Conservation (phyloP, 1,140 invertebrate genomes). For the Caerostris darwini region DNA sequence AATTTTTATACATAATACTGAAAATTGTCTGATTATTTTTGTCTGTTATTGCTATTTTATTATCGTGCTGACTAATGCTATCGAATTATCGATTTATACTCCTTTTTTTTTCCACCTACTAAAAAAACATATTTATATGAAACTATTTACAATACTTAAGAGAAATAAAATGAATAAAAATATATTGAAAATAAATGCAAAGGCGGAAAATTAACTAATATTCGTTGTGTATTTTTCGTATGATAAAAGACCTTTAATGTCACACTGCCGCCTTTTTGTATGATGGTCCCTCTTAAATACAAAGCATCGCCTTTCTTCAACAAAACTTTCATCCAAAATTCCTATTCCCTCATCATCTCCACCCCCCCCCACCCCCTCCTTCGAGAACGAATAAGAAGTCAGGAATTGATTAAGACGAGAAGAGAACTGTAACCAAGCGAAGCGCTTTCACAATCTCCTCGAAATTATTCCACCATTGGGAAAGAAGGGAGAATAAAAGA, state of each 20-base stretch:
- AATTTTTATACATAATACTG: too few relatives aligned
- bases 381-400: slow-evolving; percentile 57
- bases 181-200: neutral
- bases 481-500: slow-evolving; percentile 57
- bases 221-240: neutral
- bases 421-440: slow-evolving; percentile 70
- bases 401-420: slow-evolving; percentile 71
- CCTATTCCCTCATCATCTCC: neutral
- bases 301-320: neutral
- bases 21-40: too few relatives aligned
- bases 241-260: neutral
- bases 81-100: too few relatives aligned
- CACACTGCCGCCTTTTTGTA: neutral
- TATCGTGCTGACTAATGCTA: too few relatives aligned
- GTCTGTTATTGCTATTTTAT: too few relatives aligned
- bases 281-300: neutral
- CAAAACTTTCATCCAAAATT: slow-evolving; percentile 33
- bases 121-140: too few relatives aligned
- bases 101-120: too few relatives aligned
- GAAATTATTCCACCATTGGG: slow-evolving; percentile 70
- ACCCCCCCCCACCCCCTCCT: neutral
- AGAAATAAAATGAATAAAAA: neutral
- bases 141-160: neutral
- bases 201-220: neutral
- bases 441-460: slow-evolving; percentile 68